A percentile compares a stretch with the other conserved stretches of the same genome.
phyloP scores from a whole-genome alignment of 2,797 vertebrate species.

The Phrynocephalus guinanensis region DNA sequence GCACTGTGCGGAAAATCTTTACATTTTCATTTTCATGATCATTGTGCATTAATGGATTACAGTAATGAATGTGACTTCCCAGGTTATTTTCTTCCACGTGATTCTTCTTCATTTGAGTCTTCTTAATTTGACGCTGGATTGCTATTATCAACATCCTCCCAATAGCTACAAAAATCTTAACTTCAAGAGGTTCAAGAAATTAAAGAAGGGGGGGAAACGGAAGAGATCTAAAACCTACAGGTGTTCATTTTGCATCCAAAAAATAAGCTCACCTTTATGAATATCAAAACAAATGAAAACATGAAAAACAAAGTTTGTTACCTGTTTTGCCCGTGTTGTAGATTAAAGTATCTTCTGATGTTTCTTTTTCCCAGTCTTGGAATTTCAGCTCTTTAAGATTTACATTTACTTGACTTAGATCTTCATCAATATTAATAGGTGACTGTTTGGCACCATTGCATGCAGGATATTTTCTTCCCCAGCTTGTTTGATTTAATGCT shows the following conservation, averaged over 20 bases:
- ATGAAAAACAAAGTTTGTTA: conserved; percentile 68
- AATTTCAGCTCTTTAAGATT: conserved; percentile 91
- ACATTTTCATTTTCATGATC: conserved; percentile 44
- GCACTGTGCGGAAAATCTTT: conserved; percentile 37
- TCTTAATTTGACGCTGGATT: conserved; percentile 43
- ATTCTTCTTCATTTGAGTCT: conserved; percentile 43
- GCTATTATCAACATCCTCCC: conserved; percentile 3
- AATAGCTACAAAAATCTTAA: conserved; percentile 26
- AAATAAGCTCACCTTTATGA: conserved; percentile 21
- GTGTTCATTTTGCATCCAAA: not conserved
- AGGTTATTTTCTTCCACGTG: conserved; percentile 29
- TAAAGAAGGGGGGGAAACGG: conserved; percentile 28
- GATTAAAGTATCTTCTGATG: conserved; percentile 84
- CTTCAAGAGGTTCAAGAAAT: conserved; percentile 8
- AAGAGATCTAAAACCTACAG: conserved; percentile 11
- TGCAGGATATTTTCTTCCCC: conserved; percentile 93
- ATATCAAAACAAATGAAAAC: conserved; percentile 25
- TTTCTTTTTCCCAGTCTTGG: conserved; percentile 88
- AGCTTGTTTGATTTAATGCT: conserved; percentile 93
- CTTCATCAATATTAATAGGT: conserved; percentile 94
- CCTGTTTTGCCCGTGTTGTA: conserved; percentile 96
- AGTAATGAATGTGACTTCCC: conserved; percentile 25
- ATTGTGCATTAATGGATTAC: conserved; percentile 5
- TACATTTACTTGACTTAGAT: conserved; percentile 90
- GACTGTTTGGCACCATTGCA: conserved; percentile 96